Conservation (phyloP, 1,140 invertebrate species). For the Drosophila bipectinata region DNA sequence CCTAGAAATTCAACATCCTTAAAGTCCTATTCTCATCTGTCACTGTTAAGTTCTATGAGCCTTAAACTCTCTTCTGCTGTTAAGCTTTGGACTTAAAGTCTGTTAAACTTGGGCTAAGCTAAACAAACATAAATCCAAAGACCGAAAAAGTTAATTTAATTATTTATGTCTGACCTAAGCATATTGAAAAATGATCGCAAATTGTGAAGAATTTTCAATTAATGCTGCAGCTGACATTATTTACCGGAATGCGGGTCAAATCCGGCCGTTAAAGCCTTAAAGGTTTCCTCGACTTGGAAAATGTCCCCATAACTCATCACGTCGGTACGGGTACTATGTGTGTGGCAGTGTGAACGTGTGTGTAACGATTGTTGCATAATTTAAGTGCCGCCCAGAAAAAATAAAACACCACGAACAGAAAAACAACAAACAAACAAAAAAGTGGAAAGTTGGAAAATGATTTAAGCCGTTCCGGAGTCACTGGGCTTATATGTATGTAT, state of each 20-base stretch:
- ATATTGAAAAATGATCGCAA: slow-evolving; percentile 10
- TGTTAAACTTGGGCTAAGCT: neutral
- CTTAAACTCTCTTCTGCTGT: slow-evolving; percentile 13
- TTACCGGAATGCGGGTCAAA: slow-evolving; percentile 8
- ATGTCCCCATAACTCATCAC: slow-evolving; percentile 22
- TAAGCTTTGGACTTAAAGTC: slow-evolving; percentile 1
- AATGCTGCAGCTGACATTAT: slow-evolving; percentile 36
- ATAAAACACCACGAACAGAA: neutral
- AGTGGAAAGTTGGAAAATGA: slow-evolving; percentile 44
- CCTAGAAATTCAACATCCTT: neutral
- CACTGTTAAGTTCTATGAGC: neutral
- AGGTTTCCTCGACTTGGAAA: slow-evolving; percentile 6
- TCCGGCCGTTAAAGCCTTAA: slow-evolving; percentile 8
- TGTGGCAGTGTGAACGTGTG: slow-evolving; percentile 13
- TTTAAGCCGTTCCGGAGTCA: slow-evolving; percentile 42
- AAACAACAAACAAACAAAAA: slow-evolving; percentile 6
- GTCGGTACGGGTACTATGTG: neutral
- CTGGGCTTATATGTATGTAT: slow-evolving; percentile 3
- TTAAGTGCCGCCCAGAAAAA: slow-evolving; percentile 39
- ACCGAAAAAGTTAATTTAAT: slow-evolving; percentile 8
- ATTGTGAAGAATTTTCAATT: slow-evolving; percentile 33
- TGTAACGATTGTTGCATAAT: slow-evolving; percentile 48
- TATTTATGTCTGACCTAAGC: neutral
- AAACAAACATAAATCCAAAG: neutral
- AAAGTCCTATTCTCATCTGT: neutral